These are phyloP conservation scores for Brachylomia viminalis DNA, from an alignment of 2,888 invertebrate genomes.

Conservation along the genomic window DNA sequence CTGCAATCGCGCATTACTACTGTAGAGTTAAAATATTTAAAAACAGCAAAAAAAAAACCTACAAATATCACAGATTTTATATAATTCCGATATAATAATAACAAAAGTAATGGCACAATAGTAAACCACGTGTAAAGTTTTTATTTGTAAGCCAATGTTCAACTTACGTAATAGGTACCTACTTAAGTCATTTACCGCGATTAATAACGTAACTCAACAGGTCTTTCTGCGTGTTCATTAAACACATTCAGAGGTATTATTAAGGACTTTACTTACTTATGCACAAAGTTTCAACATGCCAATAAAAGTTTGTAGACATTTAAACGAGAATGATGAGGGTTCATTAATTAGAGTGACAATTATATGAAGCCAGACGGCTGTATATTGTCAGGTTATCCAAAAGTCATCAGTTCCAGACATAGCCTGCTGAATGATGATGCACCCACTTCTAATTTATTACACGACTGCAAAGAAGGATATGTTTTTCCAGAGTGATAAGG, in stretches of 20 bases:
- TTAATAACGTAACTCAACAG: constrained; percentile 23
- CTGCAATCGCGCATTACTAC: constrained; percentile 47
- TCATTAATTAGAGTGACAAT: constrained; percentile 13
- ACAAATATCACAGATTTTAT: constrained; percentile 1
- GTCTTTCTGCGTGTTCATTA: constrained; percentile 14
- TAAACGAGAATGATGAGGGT: background rate
- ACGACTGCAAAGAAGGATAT: background rate
- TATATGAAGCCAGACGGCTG: constrained; percentile 9
- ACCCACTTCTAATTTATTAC: background rate
- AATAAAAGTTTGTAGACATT: constrained; percentile 9
- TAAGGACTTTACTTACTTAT: background rate
- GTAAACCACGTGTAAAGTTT: constrained; percentile 11
- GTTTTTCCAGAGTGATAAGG: background rate
- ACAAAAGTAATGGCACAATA: constrained; percentile 6
- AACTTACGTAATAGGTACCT: constrained; percentile 19
- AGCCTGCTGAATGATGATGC: background rate
- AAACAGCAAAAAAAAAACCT: background rate
- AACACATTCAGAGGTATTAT: background rate
- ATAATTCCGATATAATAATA: background rate
- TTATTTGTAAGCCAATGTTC: constrained; percentile 14
- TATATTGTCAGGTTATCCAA: constrained; percentile 12
- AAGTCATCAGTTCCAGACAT: constrained; percentile 13
- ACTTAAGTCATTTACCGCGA: background rate
- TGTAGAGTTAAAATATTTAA: background rate
- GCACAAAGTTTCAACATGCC: background rate